Base-by-base conservation (phyloP, 2,888 invertebrate genomes). In the Mythimna albipuncta region DNA sequence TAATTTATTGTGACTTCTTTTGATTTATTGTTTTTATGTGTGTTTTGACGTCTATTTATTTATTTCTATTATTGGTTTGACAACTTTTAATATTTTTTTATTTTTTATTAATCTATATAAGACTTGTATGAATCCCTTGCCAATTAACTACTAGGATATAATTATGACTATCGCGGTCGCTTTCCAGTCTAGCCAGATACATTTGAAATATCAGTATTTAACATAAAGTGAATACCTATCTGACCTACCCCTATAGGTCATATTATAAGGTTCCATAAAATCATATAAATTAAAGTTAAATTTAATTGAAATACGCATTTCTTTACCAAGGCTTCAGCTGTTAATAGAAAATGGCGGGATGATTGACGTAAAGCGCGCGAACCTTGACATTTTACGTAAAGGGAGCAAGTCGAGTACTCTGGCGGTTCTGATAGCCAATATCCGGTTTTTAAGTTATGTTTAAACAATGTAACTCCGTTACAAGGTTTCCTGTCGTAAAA, bases 311-410 rank as follows among this genome's bases (percentile, higher is more conserved):
- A 72, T 64, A 68, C 63, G 59, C 70, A 73, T 82, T 81, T 77
- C 69, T 79, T 75, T 75, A 77, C 55, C 75, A 66, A 52, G 77
- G 79, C 69, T 77, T 79, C 82, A 68, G 63, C 62, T 72, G 62
- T 64, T 81, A 74, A 85, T 75, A 72, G 67, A 71, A 77, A 79
- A 75, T 59, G 80, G 68, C 75, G 75, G 81, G 74, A 71, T 70
- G 73, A 67, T 32, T 87, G 87, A 87, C 85, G 88, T 69, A 86
- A 82, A 77, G 69, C 62, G 72, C 67, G 81, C 68, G 85, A 88
- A 85, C 89, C 79, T 78, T 89, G 89, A 85, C 87, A 89, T 89
- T 89, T 86, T 26, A 72, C 63, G 62, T 69, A 64, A 69, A 74
- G 64, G 72, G 64, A 61, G 63, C 64, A 63, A 71, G 55, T 66